A percentile compares a stretch with the other conserved stretches of the same genome.
Evolutionary conservation across 2,113 vertebrate species (phyloP).

Genomic region (Cynoglossus semilaevis): DNA sequence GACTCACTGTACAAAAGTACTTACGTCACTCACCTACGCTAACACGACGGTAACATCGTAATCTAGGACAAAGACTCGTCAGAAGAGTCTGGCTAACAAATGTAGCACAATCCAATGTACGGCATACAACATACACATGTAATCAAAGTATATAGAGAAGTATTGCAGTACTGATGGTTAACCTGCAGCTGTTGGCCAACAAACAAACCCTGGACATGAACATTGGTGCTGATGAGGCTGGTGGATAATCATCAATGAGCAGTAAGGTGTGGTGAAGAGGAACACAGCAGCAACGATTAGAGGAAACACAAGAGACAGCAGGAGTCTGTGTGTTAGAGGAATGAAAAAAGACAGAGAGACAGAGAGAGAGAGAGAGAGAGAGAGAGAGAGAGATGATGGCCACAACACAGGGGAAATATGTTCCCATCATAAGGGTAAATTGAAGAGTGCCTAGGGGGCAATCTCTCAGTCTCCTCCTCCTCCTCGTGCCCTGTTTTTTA

Average conservation of each 20-base stretch:
- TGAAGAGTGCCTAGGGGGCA: slow-evolving; percentile 58
- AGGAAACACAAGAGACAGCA: slow-evolving; percentile 9
- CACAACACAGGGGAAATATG: slow-evolving; percentile 66
- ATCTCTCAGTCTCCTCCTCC: slow-evolving; percentile 40
- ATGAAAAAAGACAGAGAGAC: slow-evolving; percentile 8
- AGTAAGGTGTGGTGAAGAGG: slow-evolving; percentile 4
- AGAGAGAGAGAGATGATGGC: slow-evolving; percentile 44
- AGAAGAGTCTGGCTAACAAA: too few relatives aligned
- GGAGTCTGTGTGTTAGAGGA: not conserved
- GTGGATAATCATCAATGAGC: slow-evolving; percentile 7
- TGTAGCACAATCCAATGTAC: too few relatives aligned
- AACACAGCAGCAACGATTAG: slow-evolving; percentile 1
- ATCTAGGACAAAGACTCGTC: too few relatives aligned
- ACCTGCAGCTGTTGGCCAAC: not conserved
- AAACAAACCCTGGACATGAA: slow-evolving; percentile 1
- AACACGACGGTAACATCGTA: too few relatives aligned
- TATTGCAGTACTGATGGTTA: not conserved
- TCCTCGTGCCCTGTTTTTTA: slow-evolving; percentile 53
- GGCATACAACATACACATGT: too few relatives aligned
- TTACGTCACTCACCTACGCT: too few relatives aligned
- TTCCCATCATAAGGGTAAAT: slow-evolving; percentile 62
- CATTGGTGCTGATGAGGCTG: slow-evolving; percentile 17
- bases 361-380: slow-evolving; percentile 19
- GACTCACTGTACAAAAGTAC: too few relatives aligned
- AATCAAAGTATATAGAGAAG: too few relatives aligned